Conservation (phyloP, 2,113 vertebrate genomes). For the Melanocharis versteri region DNA sequence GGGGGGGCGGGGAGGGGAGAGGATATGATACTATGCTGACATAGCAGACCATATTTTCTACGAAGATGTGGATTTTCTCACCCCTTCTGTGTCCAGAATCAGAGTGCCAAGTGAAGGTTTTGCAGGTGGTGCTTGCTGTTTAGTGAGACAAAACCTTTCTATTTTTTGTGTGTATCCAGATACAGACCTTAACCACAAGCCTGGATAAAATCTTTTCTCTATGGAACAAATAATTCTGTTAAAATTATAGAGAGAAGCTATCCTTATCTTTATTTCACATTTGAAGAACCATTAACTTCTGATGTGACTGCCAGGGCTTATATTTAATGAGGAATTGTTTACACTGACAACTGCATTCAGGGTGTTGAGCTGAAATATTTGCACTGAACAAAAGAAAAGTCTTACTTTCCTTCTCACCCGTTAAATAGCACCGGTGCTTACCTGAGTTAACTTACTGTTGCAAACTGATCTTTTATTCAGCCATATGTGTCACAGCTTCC, state of each 20-base stretch:
- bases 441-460: neutral
- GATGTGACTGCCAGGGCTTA: neutral
- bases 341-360: neutral
- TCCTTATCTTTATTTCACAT: slow-evolving; percentile 1
- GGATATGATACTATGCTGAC: neutral
- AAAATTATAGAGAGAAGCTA: neutral
- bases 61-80: neutral
- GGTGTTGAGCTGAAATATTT: neutral
- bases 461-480: neutral
- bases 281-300: slow-evolving; percentile 30
- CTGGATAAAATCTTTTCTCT: neutral
- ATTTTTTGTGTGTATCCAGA: neutral
- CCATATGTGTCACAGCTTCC: neutral
- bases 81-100: neutral
- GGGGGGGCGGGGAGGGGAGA: neutral
- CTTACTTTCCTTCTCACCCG: neutral
- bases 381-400: neutral
- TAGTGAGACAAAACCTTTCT: neutral
- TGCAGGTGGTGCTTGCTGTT: neutral
- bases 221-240: neutral
- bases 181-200: neutral
- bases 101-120: neutral
- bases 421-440: neutral
- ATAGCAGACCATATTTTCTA: neutral
- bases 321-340: slow-evolving; percentile 25